Percentiles rank a stretch among this genome's conserved stretches.
Evolutionary conservation across 1,140 invertebrate genomes (phyloP).

Genomic region (Anagrus nilaparvatae): DNA sequence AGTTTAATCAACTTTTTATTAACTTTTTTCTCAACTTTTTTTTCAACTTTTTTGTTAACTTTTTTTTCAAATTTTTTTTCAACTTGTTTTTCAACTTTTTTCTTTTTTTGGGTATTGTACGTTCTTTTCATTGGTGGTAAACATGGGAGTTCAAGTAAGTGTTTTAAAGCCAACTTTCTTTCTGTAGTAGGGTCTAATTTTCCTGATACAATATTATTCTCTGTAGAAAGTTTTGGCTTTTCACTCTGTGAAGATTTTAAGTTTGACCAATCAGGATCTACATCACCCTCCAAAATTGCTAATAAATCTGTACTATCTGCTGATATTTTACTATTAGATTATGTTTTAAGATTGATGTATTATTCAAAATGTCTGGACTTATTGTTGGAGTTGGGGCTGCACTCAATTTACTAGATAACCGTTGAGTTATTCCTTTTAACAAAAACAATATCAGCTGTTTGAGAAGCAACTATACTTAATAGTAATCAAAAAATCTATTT

Average conservation of each 20-base stretch:
- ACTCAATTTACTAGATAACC: slow-evolving; percentile 36
- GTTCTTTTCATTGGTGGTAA: slow-evolving; percentile 24
- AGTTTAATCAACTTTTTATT: neutral
- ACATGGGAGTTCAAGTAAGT: slow-evolving; percentile 40
- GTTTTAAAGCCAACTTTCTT: slow-evolving; percentile 44
- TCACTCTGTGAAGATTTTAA: too few relatives aligned
- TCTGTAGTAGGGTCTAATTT: slow-evolving; percentile 39
- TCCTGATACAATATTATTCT: too few relatives aligned
- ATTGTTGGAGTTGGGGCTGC: too few relatives aligned
- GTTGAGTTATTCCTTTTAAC: slow-evolving; percentile 41
- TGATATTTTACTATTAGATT: too few relatives aligned
- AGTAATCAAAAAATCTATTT: too few relatives aligned
- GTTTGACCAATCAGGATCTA: slow-evolving; percentile 41
- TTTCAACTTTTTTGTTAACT: slow-evolving; percentile 7
- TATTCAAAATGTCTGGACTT: too few relatives aligned
- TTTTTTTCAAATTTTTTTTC: slow-evolving; percentile 16
- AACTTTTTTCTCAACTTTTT: slow-evolving; percentile 6
- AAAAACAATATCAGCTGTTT: slow-evolving; percentile 39
- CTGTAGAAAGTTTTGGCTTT: too few relatives aligned
- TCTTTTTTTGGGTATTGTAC: slow-evolving; percentile 16
- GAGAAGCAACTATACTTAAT: slow-evolving; percentile 29
- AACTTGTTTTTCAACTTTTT: slow-evolving; percentile 10
- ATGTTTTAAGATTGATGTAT: too few relatives aligned
- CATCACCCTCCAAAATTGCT: slow-evolving; percentile 42
- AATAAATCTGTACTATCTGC: slow-evolving; percentile 39